Base-by-base conservation (phyloP, 1,140 invertebrate genomes). In the Ceratosolen solmsi region DNA sequence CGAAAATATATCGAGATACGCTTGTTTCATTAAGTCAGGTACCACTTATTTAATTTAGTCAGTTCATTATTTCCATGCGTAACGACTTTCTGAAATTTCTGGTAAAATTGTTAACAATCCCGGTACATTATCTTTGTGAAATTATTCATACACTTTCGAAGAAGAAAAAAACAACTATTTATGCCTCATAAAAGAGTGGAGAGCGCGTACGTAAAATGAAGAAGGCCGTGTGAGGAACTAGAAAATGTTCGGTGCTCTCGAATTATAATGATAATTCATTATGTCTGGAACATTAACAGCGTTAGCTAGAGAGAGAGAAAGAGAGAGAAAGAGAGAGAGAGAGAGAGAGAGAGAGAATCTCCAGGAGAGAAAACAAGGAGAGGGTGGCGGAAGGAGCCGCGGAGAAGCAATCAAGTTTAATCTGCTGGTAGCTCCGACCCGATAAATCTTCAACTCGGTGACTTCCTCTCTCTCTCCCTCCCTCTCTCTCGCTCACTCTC, bases 401-500 rank as follows among this genome's bases (percentile, higher is more conserved):
- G 65, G 51, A 82, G 76, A 72, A 68, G 82, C 76, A 79, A 83
- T 83, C 76, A 75, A 79, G 76, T 79, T 79, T 83, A 79, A 83
- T 83, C 80, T 77, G 82, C 84, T 80, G 58, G 82, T 82, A 82
- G 83, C 83, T 82, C 81, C 25, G 46, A 33, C 71, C 70, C 86
- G 86, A 87, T 87, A 87, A 87, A 87, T 87, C 86, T 86, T 85
- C 76, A 71, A 82, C 79, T 78, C 81, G 80, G 80, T 78, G 84
- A 84, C 82, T 85, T 84, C 76, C 84, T 84, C 85, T 84, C 82
- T 84, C 83, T 80, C 80, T 78, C 79, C 68, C 78, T 68, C 41
- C 17, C 54, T 80, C 63, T 70, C 30, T 11, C 33, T 68, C 36
- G 25, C 7, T 13, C 0, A n/a, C 73, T 58, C 38, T 1, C 65